Percentiles rank a stretch among this genome's conserved stretches.
Evolutionary conservation across 2,888 invertebrate genomes (phyloP).

Genomic region (Loripinus fragilis): DNA sequence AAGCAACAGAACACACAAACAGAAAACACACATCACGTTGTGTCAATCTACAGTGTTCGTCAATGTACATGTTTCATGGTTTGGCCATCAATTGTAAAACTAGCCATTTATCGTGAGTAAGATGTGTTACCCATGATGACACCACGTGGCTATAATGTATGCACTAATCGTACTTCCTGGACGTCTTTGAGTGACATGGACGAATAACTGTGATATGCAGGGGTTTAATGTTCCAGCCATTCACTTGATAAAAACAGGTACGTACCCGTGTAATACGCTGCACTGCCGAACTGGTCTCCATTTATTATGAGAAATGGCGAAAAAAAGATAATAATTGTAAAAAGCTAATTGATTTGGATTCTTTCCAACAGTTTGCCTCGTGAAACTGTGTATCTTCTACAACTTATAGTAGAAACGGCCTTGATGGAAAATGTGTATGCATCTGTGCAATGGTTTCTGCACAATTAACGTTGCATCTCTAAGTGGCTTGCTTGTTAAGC

Average conservation of each 20-base stretch:
- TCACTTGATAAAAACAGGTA: constrained; percentile 4
- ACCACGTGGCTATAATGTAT: constrained; percentile 9
- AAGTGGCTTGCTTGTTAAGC: neutral
- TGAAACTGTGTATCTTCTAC: no score
- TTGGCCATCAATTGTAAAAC: no score
- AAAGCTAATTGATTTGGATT: neutral
- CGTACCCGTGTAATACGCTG: no score
- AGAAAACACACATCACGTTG: no score
- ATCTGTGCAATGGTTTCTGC: neutral
- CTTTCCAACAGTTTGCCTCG: neutral
- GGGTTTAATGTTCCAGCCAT: constrained; percentile 3
- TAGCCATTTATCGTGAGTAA: no score
- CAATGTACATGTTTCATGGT: no score
- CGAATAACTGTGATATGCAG: neutral
- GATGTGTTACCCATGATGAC: neutral
- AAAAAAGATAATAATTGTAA: neutral
- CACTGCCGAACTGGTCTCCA: no score
- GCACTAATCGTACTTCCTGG: neutral
- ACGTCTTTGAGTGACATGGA: neutral
- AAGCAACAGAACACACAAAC: no score
- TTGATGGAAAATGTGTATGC: no score
- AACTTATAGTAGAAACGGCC: no score
- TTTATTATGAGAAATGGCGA: neutral
- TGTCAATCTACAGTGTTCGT: no score
- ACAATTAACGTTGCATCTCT: neutral